These are phyloP conservation scores for Aporrectodea caliginosa DNA, from an alignment of 1,140 invertebrate genomes.

Conservation along the genomic window DNA sequence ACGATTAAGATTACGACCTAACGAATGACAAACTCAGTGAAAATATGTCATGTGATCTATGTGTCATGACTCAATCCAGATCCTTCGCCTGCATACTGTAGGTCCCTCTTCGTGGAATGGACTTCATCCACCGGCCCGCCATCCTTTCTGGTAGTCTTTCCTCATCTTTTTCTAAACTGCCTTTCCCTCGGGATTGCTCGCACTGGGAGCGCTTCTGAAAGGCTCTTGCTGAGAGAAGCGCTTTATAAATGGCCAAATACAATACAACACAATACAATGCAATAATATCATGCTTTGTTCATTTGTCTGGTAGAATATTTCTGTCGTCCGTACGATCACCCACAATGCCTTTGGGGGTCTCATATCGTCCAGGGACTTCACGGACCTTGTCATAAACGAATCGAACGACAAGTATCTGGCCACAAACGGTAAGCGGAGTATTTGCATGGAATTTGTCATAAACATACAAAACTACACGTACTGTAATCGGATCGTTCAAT, in stretches of 20 bases:
- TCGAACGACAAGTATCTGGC: slow-evolving; percentile 23
- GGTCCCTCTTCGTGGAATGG: too few species aligned
- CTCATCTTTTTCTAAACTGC: too few species aligned
- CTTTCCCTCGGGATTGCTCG: too few species aligned
- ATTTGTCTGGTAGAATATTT: slow-evolving; percentile 1
- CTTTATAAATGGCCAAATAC: too few species aligned
- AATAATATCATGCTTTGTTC: neutral
- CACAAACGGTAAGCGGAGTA: slow-evolving; percentile 20
- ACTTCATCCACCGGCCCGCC: too few species aligned
- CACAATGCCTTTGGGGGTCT: slow-evolving; percentile 29
- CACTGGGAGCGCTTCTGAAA: too few species aligned
- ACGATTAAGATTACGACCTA: neutral
- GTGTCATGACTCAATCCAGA: neutral
- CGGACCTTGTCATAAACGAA: slow-evolving; percentile 17
- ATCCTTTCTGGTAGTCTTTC: too few species aligned
- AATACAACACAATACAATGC: neutral
- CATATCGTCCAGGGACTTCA: slow-evolving; percentile 28
- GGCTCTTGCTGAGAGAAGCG: too few species aligned
- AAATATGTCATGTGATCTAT: neutral
- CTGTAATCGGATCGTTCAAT: too few species aligned
- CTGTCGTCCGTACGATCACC: slow-evolving; percentile 23
- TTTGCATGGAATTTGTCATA: too few species aligned
- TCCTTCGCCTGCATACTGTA: too few species aligned
- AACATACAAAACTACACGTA: too few species aligned
- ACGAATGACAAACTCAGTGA: neutral